Evolutionary conservation across 2,888 invertebrate genomes (phyloP).

Genomic region (Cerceris rybyensis): DNA sequence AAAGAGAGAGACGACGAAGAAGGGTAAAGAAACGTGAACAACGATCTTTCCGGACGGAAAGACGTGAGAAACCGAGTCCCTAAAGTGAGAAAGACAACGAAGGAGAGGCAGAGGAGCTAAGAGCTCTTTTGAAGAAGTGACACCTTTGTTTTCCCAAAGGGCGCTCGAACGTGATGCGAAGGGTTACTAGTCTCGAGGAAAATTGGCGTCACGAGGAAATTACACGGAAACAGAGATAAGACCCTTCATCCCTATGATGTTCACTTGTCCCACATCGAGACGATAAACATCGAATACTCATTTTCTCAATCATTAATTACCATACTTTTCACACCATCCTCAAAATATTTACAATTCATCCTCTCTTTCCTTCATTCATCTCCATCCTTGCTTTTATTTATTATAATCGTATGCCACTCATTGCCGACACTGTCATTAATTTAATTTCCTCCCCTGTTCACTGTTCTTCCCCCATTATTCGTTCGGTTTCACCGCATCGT

Average conservation of each 20-base stretch:
- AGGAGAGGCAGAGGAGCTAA: slow-evolving; percentile 48
- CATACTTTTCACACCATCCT: no score
- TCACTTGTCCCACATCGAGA: background rate
- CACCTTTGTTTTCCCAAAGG: slow-evolving; percentile 76
- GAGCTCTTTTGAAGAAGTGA: slow-evolving; percentile 74
- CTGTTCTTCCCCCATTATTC: no score
- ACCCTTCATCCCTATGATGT: slow-evolving; percentile 26
- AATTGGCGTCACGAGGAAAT: slow-evolving; percentile 72
- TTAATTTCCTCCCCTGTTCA: no score
- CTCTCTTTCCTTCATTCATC: no score
- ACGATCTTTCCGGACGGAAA: slow-evolving; percentile 64
- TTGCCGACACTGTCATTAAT: no score
- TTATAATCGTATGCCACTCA: no score
- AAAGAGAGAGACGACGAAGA: slow-evolving; percentile 22
- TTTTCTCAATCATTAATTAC: no score
- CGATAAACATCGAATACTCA: no score
- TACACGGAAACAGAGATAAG: slow-evolving; percentile 66
- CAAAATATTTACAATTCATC: no score
- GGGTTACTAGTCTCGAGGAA: slow-evolving; percentile 67
- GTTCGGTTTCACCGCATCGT: no score
- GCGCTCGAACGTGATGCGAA: slow-evolving; percentile 59
- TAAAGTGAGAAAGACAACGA: slow-evolving; percentile 42
- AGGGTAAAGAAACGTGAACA: slow-evolving; percentile 40
- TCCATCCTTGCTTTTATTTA: no score
- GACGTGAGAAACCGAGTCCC: slow-evolving; percentile 59